These are phyloP conservation scores for Leptinotarsa texana DNA, from an alignment of 1,140 invertebrate species.

Conservation along the genomic window DNA sequence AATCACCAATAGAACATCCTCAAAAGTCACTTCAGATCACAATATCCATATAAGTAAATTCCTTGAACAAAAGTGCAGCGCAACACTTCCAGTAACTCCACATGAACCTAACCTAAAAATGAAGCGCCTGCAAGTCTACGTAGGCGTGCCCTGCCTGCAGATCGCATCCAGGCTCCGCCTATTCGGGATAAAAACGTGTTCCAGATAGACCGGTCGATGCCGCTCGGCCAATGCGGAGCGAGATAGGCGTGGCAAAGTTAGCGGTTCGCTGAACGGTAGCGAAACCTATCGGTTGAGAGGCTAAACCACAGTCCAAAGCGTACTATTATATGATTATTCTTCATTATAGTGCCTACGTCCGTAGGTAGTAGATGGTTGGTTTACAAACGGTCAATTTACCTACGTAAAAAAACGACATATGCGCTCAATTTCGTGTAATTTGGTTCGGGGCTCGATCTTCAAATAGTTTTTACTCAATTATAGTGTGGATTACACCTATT, in stretches of 20 bases:
- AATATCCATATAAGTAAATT: constrained; percentile 16
- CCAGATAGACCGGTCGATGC: constrained; percentile 15
- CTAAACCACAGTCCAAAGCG: constrained; percentile 48
- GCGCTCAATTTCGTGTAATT: constrained; percentile 55
- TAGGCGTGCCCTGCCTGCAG: constrained; percentile 30
- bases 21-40: constrained; percentile 20
- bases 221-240: constrained; percentile 28
- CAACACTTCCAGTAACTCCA: constrained; percentile 32
- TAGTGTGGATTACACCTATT: constrained; percentile 56
- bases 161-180: constrained; percentile 22
- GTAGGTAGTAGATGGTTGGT: constrained; percentile 57
- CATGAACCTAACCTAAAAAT: constrained; percentile 48
- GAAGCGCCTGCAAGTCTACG: constrained; percentile 44
- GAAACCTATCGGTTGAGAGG: constrained; percentile 48
- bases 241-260: constrained; percentile 29
- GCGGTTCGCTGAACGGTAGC: constrained; percentile 49
- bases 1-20: constrained; percentile 5
- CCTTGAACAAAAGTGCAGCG: constrained; percentile 24
- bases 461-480: constrained; percentile 55
- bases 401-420: constrained; percentile 53
- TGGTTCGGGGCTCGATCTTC: constrained; percentile 53
- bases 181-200: constrained; percentile 37
- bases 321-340: constrained; percentile 58
- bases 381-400: constrained; percentile 54
- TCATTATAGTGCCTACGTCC: constrained; percentile 57